Evolutionary conservation across 2,888 invertebrate genomes (phyloP).

Genomic region (Conops quadrifasciatus): DNA sequence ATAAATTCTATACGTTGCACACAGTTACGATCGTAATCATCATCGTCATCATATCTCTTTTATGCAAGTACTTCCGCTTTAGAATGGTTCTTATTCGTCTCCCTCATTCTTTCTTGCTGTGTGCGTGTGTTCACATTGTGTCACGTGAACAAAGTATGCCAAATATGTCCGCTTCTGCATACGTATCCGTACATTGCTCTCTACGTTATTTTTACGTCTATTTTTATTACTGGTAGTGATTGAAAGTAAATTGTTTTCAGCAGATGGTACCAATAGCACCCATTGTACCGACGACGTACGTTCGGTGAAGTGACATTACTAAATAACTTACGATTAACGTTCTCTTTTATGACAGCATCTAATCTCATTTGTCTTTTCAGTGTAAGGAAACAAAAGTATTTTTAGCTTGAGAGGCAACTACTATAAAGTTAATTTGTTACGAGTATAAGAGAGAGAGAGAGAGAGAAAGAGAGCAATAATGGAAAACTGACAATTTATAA

Average conservation of each 20-base stretch:
- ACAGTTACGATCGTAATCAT: neutral
- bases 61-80: neutral
- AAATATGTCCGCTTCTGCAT: neutral
- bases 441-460: too few relatives aligned
- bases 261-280: neutral
- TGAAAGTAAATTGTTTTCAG: neutral
- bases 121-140: neutral
- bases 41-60: too few relatives aligned
- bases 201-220: neutral
- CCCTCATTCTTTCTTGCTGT: neutral
- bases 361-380: too few relatives aligned
- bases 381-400: too few relatives aligned
- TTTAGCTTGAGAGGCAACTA: too few relatives aligned
- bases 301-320: too few relatives aligned
- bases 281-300: too few relatives aligned
- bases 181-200: neutral
- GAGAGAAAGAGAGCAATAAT: too few relatives aligned
- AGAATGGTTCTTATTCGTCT: neutral
- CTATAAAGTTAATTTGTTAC: too few relatives aligned
- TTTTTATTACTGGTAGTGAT: conserved; percentile 1
- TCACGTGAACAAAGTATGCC: conserved; percentile 17
- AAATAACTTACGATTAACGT: too few relatives aligned
- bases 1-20: conserved; percentile 16
- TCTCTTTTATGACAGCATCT: too few relatives aligned
- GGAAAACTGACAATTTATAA: too few relatives aligned